Percentiles rank a stretch among this genome's conserved stretches.
Conservation (phyloP, 2,113 vertebrate genomes). For the Fregata magnificens region DNA sequence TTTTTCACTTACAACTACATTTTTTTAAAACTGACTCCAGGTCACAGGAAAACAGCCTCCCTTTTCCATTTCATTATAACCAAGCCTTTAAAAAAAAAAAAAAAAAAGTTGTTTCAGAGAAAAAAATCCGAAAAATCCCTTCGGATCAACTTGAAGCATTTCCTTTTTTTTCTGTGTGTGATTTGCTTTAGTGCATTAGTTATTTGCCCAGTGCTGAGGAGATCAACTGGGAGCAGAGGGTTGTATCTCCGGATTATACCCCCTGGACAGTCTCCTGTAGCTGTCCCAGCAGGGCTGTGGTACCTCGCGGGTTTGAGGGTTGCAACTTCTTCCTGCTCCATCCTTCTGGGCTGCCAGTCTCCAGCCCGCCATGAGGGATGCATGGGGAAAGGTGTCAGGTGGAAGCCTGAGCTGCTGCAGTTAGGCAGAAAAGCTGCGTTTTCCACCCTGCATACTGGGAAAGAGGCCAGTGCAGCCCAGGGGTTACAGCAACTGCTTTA, state of each 20-base stretch:
- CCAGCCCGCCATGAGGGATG: rapidly evolving
- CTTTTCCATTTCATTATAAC: neutral
- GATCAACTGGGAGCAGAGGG: neutral
- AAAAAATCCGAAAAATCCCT: neutral
- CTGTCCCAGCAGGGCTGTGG: neutral
- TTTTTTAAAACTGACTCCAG: neutral
- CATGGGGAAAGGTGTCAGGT: neutral
- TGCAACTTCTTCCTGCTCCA: neutral
- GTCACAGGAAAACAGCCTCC: neutral
- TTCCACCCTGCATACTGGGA: neutral
- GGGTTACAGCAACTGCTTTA: neutral
- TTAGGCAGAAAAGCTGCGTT: neutral
- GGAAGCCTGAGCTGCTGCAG: neutral
- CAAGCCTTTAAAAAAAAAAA: neutral
- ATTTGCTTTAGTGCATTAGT: neutral
- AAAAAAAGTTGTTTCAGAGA: neutral
- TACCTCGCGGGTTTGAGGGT: rapidly evolving
- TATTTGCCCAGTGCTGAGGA: neutral
- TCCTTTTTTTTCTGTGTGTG: neutral
- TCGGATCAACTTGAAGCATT: neutral
- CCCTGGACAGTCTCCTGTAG: neutral
- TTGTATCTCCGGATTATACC: rapidly evolving
- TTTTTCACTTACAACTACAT: neutral
- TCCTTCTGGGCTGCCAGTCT: neutral
- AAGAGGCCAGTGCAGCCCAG: neutral